Evolutionary conservation across 2,113 vertebrate species (phyloP).

Genomic region (Rhinichthys klamathensis): DNA sequence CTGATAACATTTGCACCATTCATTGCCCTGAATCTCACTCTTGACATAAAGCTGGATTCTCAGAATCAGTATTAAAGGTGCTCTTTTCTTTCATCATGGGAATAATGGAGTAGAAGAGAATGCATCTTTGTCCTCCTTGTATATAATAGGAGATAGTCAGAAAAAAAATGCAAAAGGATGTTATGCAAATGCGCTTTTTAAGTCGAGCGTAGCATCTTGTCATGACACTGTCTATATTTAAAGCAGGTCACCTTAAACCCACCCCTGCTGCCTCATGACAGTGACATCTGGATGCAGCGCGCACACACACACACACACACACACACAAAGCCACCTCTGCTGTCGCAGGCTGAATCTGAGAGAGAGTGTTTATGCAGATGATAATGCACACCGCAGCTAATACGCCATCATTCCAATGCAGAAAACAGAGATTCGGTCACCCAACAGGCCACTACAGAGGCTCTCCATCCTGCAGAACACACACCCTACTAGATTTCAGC

Average conservation of each 20-base stretch:
- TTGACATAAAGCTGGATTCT: neutral
- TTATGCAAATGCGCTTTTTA: conserved; percentile 78
- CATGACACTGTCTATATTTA: conserved; percentile 82
- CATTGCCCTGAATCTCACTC: neutral
- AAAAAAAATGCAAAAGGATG: conserved; percentile 60
- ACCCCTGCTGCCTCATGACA: conserved; percentile 70
- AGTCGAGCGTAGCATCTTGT: conserved; percentile 77
- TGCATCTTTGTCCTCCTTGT: conserved; percentile 55
- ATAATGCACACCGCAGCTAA: conserved; percentile 67
- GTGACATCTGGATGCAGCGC: conserved; percentile 74
- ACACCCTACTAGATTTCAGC: conserved; percentile 32
- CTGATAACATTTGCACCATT: neutral
- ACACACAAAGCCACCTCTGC: conserved; percentile 51
- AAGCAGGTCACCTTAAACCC: conserved; percentile 81
- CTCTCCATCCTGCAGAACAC: conserved; percentile 49
- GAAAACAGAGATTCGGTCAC: conserved; percentile 68
- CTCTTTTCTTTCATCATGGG: conserved; percentile 43
- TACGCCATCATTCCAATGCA: conserved; percentile 70
- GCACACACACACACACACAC: neutral
- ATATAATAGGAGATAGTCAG: conserved; percentile 46
- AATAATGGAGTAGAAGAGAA: conserved; percentile 64
- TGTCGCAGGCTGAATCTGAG: conserved; percentile 18
- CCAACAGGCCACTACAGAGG: conserved; percentile 63
- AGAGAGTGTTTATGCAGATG: conserved; percentile 55
- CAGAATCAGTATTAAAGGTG: neutral